These are phyloP conservation scores for Griposia aprilina DNA, from an alignment of 2,888 invertebrate species.

Conservation along the genomic window DNA sequence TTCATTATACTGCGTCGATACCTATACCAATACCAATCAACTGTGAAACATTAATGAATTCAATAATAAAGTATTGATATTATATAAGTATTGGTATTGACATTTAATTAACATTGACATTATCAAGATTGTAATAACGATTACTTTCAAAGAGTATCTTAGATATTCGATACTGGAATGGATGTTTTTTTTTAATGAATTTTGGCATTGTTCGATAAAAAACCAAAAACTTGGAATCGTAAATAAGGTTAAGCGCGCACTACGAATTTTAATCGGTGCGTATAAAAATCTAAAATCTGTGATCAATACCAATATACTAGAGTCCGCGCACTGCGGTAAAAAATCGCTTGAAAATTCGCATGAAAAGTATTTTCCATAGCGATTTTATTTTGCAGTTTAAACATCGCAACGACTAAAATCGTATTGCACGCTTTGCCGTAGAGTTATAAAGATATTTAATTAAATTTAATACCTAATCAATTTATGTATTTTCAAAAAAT, in stretches of 20 bases:
- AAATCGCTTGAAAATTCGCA: too few species aligned
- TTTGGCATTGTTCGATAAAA: too few species aligned
- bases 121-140: conserved; percentile 38
- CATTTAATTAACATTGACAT: neutral
- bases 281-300: too few species aligned
- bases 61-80: conserved; percentile 16
- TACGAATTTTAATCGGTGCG: too few species aligned
- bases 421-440: too few species aligned
- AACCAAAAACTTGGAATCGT: neutral
- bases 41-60: neutral
- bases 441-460: too few species aligned
- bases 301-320: too few species aligned
- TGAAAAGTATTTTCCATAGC: too few species aligned
- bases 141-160: neutral
- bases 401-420: too few species aligned
- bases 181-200: neutral
- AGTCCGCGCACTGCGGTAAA: too few species aligned
- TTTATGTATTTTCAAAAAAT: neutral
- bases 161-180: conserved; percentile 10
- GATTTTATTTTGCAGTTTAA: too few species aligned
- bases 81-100: neutral
- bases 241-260: too few species aligned
- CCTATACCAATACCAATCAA: conserved; percentile 17
- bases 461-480: neutral
- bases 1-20: conserved; percentile 23